Percentiles rank a stretch among this genome's conserved stretches.
Conservation (phyloP, 2,113 vertebrate genomes). For the Ceuthmochares aereus region DNA sequence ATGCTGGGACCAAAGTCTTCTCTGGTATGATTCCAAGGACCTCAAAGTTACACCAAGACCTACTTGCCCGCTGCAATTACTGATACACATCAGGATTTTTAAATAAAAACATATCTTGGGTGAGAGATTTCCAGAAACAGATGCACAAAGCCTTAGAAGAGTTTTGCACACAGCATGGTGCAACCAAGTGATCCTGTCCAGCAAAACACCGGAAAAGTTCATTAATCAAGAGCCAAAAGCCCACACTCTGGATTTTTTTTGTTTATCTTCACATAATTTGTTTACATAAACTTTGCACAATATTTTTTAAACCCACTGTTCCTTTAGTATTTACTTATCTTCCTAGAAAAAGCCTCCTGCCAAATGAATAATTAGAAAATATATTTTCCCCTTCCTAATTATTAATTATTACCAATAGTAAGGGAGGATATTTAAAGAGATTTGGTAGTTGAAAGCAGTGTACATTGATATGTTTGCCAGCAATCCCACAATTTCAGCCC, state of each 20-base stretch:
- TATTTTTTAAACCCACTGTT: constrained; percentile 43
- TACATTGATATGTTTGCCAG: neutral
- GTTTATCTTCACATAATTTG: constrained; percentile 41
- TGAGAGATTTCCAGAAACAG: constrained; percentile 52
- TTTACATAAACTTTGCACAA: constrained; percentile 57
- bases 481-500: neutral
- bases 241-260: constrained; percentile 3
- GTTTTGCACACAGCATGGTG: neutral
- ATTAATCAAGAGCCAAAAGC: constrained; percentile 35
- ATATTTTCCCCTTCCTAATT: constrained; percentile 31
- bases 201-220: constrained; percentile 31
- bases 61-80: neutral
- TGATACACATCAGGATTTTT: constrained; percentile 33
- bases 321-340: constrained; percentile 54
- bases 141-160: constrained; percentile 11
- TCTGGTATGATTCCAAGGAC: constrained; percentile 10
- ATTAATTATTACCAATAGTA: constrained; percentile 26
- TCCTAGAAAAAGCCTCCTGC: constrained; percentile 44
- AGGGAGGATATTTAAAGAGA: neutral
- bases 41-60: neutral
- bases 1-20: neutral
- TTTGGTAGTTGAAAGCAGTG: neutral
- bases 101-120: constrained; percentile 49
- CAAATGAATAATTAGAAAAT: constrained; percentile 49
- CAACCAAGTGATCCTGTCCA: constrained; percentile 10